A percentile compares a stretch with the other conserved stretches of the same genome.
These are phyloP conservation scores for Pleuronectes platessa DNA, from an alignment of 2,113 vertebrate genomes.

Conservation along the genomic window DNA sequence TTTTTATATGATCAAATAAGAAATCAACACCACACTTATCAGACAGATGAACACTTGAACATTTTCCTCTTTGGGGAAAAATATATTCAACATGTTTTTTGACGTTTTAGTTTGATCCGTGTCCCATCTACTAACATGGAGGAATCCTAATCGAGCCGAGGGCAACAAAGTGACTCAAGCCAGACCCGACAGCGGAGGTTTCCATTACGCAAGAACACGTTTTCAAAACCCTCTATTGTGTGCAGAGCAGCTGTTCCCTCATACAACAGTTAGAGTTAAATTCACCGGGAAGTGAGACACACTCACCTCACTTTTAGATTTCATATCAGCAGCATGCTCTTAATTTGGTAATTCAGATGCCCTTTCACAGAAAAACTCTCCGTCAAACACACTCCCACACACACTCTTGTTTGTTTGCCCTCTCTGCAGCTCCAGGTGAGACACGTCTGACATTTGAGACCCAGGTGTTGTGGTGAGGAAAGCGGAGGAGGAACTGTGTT, in stretches of 20 bases:
- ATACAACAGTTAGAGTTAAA: background rate
- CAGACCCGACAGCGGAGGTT: background rate
- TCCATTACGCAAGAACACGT: conserved; percentile 1
- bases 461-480: conserved; percentile 57
- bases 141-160: background rate
- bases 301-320: background rate
- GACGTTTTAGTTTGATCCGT: too few relatives aligned
- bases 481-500: conserved; percentile 15
- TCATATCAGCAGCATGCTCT: conserved; percentile 1
- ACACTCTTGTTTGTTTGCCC: conserved; percentile 44
- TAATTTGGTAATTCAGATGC: background rate
- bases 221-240: background rate
- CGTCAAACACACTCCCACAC: conserved; percentile 13
- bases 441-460: conserved; percentile 55
- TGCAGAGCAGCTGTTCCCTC: background rate
- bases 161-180: background rate
- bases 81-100: too few relatives aligned
- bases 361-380: background rate
- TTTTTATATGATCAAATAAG: too few relatives aligned
- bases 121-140: background rate
- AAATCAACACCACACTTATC: too few relatives aligned
- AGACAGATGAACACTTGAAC: too few relatives aligned
- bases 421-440: conserved; percentile 56
- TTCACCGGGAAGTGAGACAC: background rate
- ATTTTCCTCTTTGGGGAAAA: too few relatives aligned